Evolutionary conservation across 2,888 invertebrate genomes (phyloP).

Genomic region (Drosophila meridionalis): DNA sequence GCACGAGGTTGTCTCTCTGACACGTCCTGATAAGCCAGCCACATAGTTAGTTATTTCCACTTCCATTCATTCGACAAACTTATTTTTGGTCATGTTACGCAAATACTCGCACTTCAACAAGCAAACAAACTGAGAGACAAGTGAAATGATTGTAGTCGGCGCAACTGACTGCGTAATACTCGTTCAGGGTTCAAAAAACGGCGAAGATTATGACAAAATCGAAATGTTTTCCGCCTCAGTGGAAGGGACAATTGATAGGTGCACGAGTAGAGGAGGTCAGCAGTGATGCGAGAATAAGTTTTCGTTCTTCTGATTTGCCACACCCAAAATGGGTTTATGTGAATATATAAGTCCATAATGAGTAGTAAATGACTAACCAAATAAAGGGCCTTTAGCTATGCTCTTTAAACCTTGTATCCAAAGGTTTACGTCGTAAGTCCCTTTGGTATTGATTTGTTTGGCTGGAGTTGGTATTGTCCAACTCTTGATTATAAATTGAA

Average conservation of each 20-base stretch:
- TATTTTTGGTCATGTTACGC: constrained; percentile 32
- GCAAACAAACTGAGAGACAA: neutral
- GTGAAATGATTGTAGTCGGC: neutral
- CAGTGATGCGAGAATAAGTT: neutral
- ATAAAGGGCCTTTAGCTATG: no score
- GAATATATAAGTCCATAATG: no score
- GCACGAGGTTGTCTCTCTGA: constrained; percentile 28
- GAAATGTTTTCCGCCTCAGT: neutral
- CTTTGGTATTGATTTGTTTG: no score
- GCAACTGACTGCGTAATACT: neutral
- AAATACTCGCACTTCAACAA: constrained; percentile 36
- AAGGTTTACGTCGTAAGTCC: no score
- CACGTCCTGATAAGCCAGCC: constrained; percentile 32
- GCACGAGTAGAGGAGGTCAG: neutral
- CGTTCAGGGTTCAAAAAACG: constrained; percentile 2
- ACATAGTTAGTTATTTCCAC: constrained; percentile 10
- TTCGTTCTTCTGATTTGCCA: neutral
- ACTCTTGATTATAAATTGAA: no score
- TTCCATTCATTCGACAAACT: constrained; percentile 23
- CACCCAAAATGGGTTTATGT: neutral
- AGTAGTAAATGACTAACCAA: no score
- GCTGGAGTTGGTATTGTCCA: no score
- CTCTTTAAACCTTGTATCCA: no score
- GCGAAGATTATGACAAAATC: neutral
- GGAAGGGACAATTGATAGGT: neutral